Evolutionary conservation across 2,888 invertebrate species (phyloP), one percentile per base, ranked within the genome.

Genomic region (Andrena minutula): DNA sequence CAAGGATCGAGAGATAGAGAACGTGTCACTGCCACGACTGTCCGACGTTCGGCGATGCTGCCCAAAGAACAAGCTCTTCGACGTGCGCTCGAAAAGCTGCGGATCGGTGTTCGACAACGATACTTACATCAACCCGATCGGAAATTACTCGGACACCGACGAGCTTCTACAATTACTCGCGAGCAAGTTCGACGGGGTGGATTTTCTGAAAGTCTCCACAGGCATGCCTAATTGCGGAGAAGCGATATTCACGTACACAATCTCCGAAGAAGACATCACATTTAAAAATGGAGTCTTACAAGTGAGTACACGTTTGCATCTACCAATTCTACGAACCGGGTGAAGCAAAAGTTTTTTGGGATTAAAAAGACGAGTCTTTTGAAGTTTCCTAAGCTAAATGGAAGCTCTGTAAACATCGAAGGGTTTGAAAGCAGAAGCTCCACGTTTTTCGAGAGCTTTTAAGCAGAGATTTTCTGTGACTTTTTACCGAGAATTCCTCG

Each of bases 231-330:
- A 26, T 7, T 92, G 80, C 20, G 1, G 75, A 23, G 58, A 77
- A 3, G 86, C 89, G 5, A 83, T 91, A 51, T 75, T 91, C 26
- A 91, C 92, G 49, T 88, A 91, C 35, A 72, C 79, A 7, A 75
- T 91, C 64, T 75, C 80, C 3, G 10, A 61, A 0, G 49, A 58
- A 0, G 75, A 87, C 7, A 7, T 88, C n/a, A 3, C 26, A 0
- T 53, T 73, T 26, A 47, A 28, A 8, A 41, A 83, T 6, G 61
- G 47, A 26, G 47, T 28, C 2, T 63, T 86, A 20, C 47, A 49
- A 71, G 87, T 88, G 53, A 88, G 84, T 35, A 35, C 0, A 20
- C 23, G 20, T 12, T 41, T 2, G 0, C 41, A 30, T 61, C 32
- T 28, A 41, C 4, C 5, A 28, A 20, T 35, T 20, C 20, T 20